Evolutionary conservation across 2,888 invertebrate genomes (phyloP).

Genomic region (Sylvicola cinctus): DNA sequence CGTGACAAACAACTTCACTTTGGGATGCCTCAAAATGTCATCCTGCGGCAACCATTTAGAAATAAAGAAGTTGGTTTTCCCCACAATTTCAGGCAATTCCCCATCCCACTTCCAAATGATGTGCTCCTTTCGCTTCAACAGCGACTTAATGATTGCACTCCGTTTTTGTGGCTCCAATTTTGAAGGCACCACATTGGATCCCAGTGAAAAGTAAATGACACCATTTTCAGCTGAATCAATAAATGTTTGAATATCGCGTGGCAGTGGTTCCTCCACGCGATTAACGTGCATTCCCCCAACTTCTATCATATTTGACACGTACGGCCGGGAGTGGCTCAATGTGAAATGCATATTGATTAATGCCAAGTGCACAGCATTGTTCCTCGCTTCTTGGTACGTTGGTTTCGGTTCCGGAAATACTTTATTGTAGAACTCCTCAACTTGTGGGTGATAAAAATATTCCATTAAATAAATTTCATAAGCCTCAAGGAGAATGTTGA

Average conservation of each 20-base stretch:
- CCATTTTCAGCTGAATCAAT: background rate
- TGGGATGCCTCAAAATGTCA: slow-evolving; percentile 25
- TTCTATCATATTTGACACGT: background rate
- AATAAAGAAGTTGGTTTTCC: slow-evolving; percentile 15
- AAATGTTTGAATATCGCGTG: background rate
- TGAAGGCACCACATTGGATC: background rate
- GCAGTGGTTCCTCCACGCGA: background rate
- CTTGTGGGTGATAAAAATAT: background rate
- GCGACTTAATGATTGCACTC: background rate
- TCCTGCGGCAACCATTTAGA: slow-evolving; percentile 22
- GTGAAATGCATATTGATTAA: background rate
- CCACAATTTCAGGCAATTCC: slow-evolving; percentile 2
- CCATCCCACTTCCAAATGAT: slow-evolving; percentile 2
- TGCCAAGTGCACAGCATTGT: background rate
- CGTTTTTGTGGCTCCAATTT: too few species aligned
- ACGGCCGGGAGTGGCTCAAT: background rate
- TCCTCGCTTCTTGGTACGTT: background rate
- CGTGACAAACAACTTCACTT: slow-evolving; percentile 28
- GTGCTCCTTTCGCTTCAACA: background rate
- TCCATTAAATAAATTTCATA: background rate
- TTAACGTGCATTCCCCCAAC: background rate
- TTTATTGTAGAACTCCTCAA: background rate
- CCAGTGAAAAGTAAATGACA: slow-evolving; percentile 4
- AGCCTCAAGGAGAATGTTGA: slow-evolving; percentile 2
- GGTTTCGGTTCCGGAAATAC: background rate